Percentiles rank a stretch among this genome's conserved stretches.
phyloP scores from a whole-genome alignment of 1,140 invertebrate species.

The Sycophila sp. region DNA sequence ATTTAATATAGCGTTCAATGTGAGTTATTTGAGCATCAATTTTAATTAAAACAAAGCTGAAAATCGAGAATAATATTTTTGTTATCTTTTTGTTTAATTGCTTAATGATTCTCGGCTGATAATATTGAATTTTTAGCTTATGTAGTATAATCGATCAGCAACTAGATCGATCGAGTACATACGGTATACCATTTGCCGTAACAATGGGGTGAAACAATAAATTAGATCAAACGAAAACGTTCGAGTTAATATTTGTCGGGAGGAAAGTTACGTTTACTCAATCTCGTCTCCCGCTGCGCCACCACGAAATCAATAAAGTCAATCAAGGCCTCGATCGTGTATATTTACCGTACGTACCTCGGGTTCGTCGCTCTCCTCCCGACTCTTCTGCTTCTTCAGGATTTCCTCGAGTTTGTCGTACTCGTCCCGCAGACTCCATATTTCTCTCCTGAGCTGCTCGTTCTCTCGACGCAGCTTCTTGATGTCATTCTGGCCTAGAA shows the following conservation, averaged over 20 bases:
- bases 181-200: too few species aligned
- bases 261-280: conserved; percentile 1
- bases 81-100: too few species aligned
- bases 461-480: conserved; percentile 88
- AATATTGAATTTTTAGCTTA: too few species aligned
- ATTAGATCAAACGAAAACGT: conserved; percentile 1
- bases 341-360: conserved; percentile 51
- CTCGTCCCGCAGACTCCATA: conserved; percentile 87
- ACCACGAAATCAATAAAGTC: conserved; percentile 28
- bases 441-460: conserved; percentile 85
- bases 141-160: too few species aligned
- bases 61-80: too few species aligned
- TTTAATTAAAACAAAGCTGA: too few species aligned
- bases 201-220: too few species aligned
- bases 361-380: conserved; percentile 66
- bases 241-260: conserved; percentile 1
- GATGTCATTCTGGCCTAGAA: conserved; percentile 85
- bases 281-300: neutral
- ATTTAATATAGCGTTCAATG: too few species aligned
- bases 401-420: conserved; percentile 86
- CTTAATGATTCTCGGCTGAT: too few species aligned
- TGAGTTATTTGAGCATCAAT: too few species aligned
- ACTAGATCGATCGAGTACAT: too few species aligned
- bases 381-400: conserved; percentile 71
- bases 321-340: conserved; percentile 2